These are phyloP conservation scores for Hycleus phaleratus DNA, from an alignment of 1,140 invertebrate genomes.

Conservation along the genomic window DNA sequence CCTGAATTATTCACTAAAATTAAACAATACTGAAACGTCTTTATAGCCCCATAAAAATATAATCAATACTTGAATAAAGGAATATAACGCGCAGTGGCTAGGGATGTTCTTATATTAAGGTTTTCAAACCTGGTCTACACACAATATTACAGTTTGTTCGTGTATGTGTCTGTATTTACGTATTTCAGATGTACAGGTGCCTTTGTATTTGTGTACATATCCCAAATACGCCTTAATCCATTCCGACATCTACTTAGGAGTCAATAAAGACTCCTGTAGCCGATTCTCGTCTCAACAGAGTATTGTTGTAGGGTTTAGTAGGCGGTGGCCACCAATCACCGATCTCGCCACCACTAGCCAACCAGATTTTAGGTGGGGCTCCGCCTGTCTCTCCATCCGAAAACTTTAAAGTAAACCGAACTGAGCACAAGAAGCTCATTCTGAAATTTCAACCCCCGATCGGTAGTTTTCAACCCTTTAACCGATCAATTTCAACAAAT, in stretches of 20 bases:
- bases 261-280: slow-evolving; percentile 31
- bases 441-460: neutral
- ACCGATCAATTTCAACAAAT: neutral
- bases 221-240: slow-evolving; percentile 30
- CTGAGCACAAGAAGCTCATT: neutral
- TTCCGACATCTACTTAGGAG: slow-evolving; percentile 37
- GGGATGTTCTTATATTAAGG: slow-evolving; percentile 26
- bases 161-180: too few species aligned
- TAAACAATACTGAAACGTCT: slow-evolving; percentile 30
- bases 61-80: slow-evolving; percentile 32
- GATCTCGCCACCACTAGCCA: slow-evolving; percentile 12
- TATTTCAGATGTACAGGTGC: too few species aligned
- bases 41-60: slow-evolving; percentile 33
- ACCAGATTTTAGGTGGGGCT: slow-evolving; percentile 18
- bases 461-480: neutral
- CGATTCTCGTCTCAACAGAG: slow-evolving; percentile 23
- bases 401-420: neutral
- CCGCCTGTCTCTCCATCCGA: slow-evolving; percentile 1
- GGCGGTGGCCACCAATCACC: slow-evolving; percentile 24
- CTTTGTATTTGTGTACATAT: too few species aligned
- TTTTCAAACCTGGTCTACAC: slow-evolving; percentile 7
- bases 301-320: slow-evolving; percentile 8
- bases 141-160: too few species aligned
- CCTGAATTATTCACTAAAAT: slow-evolving; percentile 16
- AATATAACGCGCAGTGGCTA: slow-evolving; percentile 15